Percentiles rank a stretch among this genome's conserved stretches.
These are phyloP conservation scores for Linepithema humile DNA, from an alignment of 1,140 invertebrate genomes.

Conservation along the genomic window DNA sequence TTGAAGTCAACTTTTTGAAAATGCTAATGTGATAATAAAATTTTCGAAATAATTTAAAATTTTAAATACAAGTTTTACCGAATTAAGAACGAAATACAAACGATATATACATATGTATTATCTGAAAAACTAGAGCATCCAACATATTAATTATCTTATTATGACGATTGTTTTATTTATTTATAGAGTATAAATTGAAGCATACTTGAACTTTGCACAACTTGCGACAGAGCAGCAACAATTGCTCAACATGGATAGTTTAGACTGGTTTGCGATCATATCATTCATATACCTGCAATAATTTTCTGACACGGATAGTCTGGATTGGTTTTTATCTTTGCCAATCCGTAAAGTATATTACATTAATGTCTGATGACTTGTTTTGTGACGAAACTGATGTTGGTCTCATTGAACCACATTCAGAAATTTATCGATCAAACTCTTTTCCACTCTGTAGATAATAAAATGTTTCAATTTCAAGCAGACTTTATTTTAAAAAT, in stretches of 20 bases:
- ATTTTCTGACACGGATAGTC: neutral
- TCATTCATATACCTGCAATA: slow-evolving; percentile 9
- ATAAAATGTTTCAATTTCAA: slow-evolving; percentile 7
- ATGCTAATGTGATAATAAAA: neutral
- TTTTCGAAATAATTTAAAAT: neutral
- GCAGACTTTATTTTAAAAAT: too few species aligned
- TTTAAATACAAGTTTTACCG: neutral
- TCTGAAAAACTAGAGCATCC: too few species aligned
- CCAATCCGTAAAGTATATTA: neutral
- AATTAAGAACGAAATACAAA: too few species aligned
- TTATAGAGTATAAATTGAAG: neutral
- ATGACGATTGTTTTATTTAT: neutral
- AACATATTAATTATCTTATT: neutral
- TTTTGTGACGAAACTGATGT: neutral
- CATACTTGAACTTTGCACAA: slow-evolving; percentile 24
- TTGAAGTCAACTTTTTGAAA: neutral
- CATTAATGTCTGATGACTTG: neutral
- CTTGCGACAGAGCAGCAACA: neutral
- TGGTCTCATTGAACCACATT: neutral
- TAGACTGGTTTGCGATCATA: slow-evolving; percentile 21
- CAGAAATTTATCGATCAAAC: neutral
- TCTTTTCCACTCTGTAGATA: neutral
- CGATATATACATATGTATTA: too few species aligned
- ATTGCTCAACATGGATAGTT: neutral
- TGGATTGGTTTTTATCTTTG: slow-evolving; percentile 25